These are phyloP conservation scores for Alouatta caraya DNA, from an alignment of 2,797 vertebrate species.

Conservation along the genomic window DNA sequence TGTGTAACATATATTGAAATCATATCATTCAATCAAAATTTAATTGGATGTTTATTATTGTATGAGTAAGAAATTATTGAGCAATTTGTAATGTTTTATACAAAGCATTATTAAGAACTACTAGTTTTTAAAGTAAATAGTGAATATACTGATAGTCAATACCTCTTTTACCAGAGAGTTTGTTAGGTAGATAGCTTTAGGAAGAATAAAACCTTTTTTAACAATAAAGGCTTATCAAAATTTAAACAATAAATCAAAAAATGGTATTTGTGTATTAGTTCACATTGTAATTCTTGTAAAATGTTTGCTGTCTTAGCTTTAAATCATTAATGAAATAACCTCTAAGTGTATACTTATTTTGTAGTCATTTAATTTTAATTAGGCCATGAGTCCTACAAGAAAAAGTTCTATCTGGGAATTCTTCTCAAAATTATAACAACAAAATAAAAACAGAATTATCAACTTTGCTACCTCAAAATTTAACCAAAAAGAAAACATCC, in stretches of 20 bases:
- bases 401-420: background rate
- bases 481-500: background rate
- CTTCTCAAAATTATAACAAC: background rate
- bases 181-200: background rate
- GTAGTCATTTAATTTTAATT: background rate
- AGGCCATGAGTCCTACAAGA: background rate
- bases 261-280: background rate
- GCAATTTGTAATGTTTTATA: background rate
- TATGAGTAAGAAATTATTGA: background rate
- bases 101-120: background rate
- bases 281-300: background rate
- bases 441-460: background rate
- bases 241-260: background rate
- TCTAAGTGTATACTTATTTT: background rate
- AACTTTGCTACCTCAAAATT: background rate
- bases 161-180: background rate
- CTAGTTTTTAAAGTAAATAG: background rate
- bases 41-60: background rate
- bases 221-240: background rate
- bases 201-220: background rate
- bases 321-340: background rate
- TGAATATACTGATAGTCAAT: background rate
- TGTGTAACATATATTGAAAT: background rate
- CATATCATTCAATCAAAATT: background rate
- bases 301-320: background rate